Conservation (phyloP, 2,888 invertebrate genomes). For the Apamea monoglypha region DNA sequence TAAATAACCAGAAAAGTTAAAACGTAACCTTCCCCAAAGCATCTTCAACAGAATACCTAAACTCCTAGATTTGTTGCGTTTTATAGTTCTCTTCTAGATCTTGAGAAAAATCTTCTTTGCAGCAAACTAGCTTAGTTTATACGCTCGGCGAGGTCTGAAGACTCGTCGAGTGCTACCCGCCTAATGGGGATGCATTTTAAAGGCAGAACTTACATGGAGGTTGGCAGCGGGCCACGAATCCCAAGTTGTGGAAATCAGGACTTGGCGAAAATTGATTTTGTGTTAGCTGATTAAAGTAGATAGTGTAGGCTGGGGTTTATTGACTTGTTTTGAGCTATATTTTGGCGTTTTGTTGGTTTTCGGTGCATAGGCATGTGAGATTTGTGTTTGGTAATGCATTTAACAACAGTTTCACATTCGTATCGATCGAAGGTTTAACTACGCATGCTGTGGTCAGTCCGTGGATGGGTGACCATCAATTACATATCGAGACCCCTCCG, state of each 20-base stretch:
- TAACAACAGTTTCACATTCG: no score
- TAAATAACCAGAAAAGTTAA: conserved; percentile 1
- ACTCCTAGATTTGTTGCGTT: conserved; percentile 46
- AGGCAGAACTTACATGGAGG: conserved; percentile 61
- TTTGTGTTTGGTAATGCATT: background rate
- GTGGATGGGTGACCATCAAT: no score
- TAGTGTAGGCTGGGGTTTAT: conserved; percentile 11
- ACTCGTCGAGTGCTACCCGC: conserved; percentile 73
- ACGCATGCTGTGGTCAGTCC: no score
- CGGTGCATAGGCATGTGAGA: background rate
- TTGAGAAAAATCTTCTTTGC: conserved; percentile 60
- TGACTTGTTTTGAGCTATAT: background rate
- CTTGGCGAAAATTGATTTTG: conserved; percentile 65
- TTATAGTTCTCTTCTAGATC: conserved; percentile 39
- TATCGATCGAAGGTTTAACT: no score
- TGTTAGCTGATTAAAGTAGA: conserved; percentile 59
- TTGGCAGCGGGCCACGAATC: conserved; percentile 79
- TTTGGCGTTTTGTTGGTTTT: background rate
- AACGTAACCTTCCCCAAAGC: background rate
- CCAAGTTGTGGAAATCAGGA: conserved; percentile 73
- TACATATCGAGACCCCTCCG: background rate
- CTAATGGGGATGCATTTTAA: conserved; percentile 84
- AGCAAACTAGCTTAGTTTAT: conserved; percentile 73
- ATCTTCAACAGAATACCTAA: conserved; percentile 22
- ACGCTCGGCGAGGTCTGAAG: conserved; percentile 70